Evolutionary conservation across 2,113 vertebrate genomes (phyloP).

Genomic region (Sander lucioperca): DNA sequence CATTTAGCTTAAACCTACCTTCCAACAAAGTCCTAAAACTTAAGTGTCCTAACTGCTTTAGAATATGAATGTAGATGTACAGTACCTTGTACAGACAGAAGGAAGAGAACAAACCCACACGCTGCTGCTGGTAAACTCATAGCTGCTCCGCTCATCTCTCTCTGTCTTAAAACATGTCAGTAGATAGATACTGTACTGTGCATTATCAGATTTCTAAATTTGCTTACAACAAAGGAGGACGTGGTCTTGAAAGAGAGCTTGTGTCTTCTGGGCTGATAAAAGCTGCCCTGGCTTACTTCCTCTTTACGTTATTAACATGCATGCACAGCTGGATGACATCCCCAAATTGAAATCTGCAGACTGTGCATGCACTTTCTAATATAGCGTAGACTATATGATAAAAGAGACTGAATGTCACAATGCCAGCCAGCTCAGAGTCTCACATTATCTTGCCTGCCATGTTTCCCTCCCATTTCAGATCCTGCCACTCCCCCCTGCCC

Average conservation of each 20-base stretch:
- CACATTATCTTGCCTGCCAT: no score
- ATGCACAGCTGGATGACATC: neutral
- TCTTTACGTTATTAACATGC: neutral
- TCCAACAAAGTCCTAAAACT: no score
- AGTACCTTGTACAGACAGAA: slow-evolving; percentile 20
- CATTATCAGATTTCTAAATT: no score
- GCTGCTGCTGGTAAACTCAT: slow-evolving; percentile 12
- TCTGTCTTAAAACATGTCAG: neutral
- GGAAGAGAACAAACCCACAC: neutral
- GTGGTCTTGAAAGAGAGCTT: neutral
- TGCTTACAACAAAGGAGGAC: neutral
- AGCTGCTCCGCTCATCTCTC: neutral
- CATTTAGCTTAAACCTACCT: no score
- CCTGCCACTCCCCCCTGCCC: no score
- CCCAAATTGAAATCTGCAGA: no score
- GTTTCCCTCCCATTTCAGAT: no score
- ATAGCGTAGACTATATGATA: no score
- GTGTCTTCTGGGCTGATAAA: neutral
- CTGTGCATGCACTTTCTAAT: no score
- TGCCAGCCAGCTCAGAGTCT: no score
- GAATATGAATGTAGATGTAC: neutral
- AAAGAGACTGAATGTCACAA: no score
- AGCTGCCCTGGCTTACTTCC: neutral
- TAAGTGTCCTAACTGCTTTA: no score
- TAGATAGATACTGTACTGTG: neutral